Percentiles rank a stretch among this genome's conserved stretches.
phyloP scores from a whole-genome alignment of 2,113 vertebrate genomes.

The Nicator chloris region DNA sequence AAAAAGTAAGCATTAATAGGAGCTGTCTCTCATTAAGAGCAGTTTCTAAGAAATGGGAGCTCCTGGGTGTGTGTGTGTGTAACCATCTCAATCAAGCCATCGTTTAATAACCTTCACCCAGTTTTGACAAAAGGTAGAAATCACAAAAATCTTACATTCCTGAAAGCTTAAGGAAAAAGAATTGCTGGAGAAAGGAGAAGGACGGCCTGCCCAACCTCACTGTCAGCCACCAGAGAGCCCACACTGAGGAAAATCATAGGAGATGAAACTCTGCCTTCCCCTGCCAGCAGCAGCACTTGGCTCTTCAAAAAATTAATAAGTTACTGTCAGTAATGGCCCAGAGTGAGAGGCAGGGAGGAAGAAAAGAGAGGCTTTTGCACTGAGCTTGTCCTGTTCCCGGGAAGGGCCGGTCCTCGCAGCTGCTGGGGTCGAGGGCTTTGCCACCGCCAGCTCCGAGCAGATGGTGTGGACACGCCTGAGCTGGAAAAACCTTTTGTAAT shows the following conservation, averaged over 20 bases:
- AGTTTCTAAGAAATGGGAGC: not conserved
- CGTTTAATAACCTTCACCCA: not conserved
- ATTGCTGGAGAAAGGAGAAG: not conserved
- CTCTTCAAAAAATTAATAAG: not conserved
- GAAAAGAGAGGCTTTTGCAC: not conserved
- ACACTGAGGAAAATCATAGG: rapidly evolving
- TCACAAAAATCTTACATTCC: rapidly evolving
- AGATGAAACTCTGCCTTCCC: not conserved
- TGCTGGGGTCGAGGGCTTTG: not conserved
- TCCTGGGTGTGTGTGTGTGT: not conserved
- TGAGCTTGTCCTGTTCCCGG: not conserved
- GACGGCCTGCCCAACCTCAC: not conserved
- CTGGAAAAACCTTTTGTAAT: slow-evolving; percentile 16
- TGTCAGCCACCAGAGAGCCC: not conserved
- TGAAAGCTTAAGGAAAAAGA: not conserved
- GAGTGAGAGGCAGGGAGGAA: not conserved
- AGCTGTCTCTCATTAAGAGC: not conserved
- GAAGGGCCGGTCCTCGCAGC: rapidly evolving
- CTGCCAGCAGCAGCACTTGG: not conserved
- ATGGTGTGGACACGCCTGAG: slow-evolving; percentile 16
- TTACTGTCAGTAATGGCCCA: not conserved
- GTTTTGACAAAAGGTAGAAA: not conserved
- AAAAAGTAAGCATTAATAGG: not conserved
- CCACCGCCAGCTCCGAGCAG: not conserved
- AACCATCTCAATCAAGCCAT: not conserved